Conservation (phyloP, 2,888 invertebrate species). For the Imbricaverruca yamaguchii region DNA sequence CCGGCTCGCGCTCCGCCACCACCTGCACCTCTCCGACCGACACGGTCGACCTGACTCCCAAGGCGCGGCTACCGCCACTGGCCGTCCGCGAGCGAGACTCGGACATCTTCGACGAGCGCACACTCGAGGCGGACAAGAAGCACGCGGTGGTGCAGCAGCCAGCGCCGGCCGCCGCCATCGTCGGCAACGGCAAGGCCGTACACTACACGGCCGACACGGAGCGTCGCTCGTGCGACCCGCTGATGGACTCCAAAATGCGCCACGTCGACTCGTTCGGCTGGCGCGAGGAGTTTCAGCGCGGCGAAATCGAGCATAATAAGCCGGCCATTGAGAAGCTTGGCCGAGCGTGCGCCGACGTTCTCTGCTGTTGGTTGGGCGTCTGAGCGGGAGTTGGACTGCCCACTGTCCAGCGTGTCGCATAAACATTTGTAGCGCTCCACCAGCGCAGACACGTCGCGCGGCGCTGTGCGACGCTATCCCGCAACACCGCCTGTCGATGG, state of each 20-base stretch:
- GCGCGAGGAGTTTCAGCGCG: background rate
- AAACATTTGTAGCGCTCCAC: no score
- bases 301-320: background rate
- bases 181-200: background rate
- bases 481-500: no score
- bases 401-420: no score
- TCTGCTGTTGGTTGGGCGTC: background rate
- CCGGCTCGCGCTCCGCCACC: background rate
- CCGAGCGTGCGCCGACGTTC: background rate
- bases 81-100: background rate
- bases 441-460: no score
- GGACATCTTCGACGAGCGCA: background rate
- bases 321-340: background rate
- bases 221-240: background rate
- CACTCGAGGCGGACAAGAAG: background rate
- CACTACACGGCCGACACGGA: background rate
- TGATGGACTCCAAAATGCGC: background rate
- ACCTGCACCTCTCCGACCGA: background rate
- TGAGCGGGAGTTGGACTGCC: no score
- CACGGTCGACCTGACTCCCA: background rate
- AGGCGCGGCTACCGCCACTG: background rate
- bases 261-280: constrained; percentile 16
- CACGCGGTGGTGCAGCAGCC: background rate
- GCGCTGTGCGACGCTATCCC: no score
- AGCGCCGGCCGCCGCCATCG: no score